phyloP scores from a whole-genome alignment of 1,140 invertebrate genomes.

The Microplitis demolitor region DNA sequence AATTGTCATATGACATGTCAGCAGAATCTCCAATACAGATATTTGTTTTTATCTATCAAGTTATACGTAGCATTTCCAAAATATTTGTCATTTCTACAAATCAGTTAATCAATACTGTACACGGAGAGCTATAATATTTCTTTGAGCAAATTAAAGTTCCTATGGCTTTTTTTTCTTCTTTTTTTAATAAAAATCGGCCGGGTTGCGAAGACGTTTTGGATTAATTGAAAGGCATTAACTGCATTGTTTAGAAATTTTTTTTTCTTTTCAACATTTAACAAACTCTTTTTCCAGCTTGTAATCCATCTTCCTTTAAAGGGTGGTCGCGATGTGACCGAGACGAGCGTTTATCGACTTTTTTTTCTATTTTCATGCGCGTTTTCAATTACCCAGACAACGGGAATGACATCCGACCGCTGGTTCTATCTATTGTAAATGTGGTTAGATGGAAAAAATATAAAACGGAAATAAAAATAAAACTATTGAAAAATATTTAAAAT shows the following conservation, averaged over 20 bases:
- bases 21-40: too few species aligned
- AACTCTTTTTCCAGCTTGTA: neutral
- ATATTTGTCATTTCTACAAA: neutral
- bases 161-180: too few species aligned
- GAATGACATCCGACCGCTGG: constrained; percentile 17
- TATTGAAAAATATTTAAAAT: too few species aligned
- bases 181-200: neutral
- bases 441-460: neutral
- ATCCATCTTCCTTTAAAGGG: neutral
- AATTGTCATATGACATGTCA: too few species aligned
- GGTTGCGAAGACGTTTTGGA: neutral
- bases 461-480: constrained; percentile 1
- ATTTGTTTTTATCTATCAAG: too few species aligned
- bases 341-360: constrained; percentile 23
- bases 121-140: too few species aligned
- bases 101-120: too few species aligned
- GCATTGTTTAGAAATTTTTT: neutral
- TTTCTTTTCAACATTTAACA: neutral
- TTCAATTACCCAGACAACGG: constrained; percentile 24
- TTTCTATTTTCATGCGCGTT: constrained; percentile 23
- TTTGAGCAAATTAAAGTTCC: too few species aligned
- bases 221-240: neutral
- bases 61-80: neutral
- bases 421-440: constrained; percentile 14
- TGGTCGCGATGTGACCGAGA: neutral